These are phyloP conservation scores for Dryomyza anilis DNA, from an alignment of 2,888 invertebrate species.

Conservation along the genomic window DNA sequence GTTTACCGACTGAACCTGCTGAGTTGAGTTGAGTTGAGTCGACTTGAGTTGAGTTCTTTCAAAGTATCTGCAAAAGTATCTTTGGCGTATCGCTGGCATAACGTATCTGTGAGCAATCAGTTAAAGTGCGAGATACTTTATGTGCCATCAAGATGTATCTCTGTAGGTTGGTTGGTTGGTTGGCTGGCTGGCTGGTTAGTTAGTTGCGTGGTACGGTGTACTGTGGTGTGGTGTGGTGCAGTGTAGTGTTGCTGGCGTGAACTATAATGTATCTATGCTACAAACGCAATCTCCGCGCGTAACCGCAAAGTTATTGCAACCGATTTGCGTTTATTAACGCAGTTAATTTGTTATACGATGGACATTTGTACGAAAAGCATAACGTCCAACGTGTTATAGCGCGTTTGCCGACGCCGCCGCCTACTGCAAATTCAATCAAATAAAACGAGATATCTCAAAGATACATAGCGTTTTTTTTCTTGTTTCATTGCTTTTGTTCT, in stretches of 20 bases:
- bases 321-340: conserved; percentile 38
- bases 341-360: conserved; percentile 13
- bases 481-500: neutral
- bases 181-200: too few species aligned
- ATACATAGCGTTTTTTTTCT: too few species aligned
- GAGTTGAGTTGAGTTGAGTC: conserved; percentile 54
- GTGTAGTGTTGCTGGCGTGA: too few species aligned
- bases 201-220: too few species aligned
- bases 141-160: too few species aligned
- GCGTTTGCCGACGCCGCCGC: neutral
- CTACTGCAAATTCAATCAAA: neutral
- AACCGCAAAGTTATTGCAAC: conserved; percentile 36
- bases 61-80: conserved; percentile 54
- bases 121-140: conserved; percentile 55
- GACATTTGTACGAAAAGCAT: too few species aligned
- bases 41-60: conserved; percentile 60
- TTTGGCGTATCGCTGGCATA: neutral
- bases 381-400: neutral
- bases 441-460: too few species aligned
- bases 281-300: conserved; percentile 45
- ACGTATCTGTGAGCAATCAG: conserved; percentile 51
- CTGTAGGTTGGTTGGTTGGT: too few species aligned
- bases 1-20: conserved; percentile 28
- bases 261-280: conserved; percentile 50
- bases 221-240: too few species aligned